Conservation (phyloP, 2,797 vertebrate genomes). For the Clarias pachynema region DNA sequence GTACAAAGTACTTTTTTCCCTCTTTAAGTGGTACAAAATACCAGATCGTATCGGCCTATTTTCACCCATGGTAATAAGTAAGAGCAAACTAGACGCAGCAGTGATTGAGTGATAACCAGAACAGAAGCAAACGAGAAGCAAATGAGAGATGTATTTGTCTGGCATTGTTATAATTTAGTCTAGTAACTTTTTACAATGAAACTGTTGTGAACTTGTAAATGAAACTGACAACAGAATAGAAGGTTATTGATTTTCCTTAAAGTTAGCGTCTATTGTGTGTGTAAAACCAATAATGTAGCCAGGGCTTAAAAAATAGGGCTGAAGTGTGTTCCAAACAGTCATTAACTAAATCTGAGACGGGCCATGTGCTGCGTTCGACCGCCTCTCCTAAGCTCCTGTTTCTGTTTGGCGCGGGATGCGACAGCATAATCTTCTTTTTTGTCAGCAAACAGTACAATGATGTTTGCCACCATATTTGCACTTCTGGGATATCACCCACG, state of each 20-base stretch:
- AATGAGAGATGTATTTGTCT: too few species aligned
- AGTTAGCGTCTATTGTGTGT: background rate
- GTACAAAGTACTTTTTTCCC: too few species aligned
- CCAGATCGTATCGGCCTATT: too few species aligned
- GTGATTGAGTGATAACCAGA: background rate
- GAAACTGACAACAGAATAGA: background rate
- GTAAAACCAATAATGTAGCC: background rate
- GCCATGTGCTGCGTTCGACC: background rate
- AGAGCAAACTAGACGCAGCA: background rate
- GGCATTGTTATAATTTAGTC: background rate
- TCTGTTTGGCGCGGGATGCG: slow-evolving; percentile 6
- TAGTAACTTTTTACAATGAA: background rate
- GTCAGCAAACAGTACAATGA: background rate
- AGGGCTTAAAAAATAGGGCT: background rate
- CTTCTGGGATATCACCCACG: background rate
- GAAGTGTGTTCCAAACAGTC: slow-evolving; percentile 3
- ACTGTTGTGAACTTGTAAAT: background rate
- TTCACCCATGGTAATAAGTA: background rate
- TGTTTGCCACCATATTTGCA: background rate
- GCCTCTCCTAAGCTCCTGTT: background rate
- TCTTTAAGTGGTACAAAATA: too few species aligned
- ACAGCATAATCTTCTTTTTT: background rate
- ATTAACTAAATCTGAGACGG: slow-evolving; percentile 4
- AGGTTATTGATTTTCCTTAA: background rate
- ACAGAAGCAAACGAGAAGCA: background rate